phyloP scores from a whole-genome alignment of 2,888 invertebrate species.

The Lobophora halterata region DNA sequence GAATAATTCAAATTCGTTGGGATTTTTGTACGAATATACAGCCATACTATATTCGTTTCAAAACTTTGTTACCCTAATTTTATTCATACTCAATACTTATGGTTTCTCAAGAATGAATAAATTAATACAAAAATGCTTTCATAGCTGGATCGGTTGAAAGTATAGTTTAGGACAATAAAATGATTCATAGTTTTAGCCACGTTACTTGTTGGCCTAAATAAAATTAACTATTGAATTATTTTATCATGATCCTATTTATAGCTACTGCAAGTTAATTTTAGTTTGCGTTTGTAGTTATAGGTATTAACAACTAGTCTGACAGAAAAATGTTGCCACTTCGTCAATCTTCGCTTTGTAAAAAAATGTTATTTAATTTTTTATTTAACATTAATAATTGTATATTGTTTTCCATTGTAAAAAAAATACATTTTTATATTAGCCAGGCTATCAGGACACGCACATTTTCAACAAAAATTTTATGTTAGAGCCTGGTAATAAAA shows the following conservation, averaged over 20 bases:
- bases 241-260: conserved; percentile 20
- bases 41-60: too few species aligned
- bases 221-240: conserved; percentile 11
- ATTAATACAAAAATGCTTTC: too few species aligned
- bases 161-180: too few species aligned
- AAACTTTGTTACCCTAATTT: too few species aligned
- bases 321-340: conserved; percentile 75
- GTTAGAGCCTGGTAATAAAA: conserved; percentile 24
- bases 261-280: conserved; percentile 59
- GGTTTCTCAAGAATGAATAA: too few species aligned
- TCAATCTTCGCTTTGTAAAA: conserved; percentile 77
- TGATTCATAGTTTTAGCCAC: conserved; percentile 5
- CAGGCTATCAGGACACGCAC: conserved; percentile 61
- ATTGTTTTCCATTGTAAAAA: conserved; percentile 50
- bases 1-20: too few species aligned
- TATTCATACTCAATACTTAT: too few species aligned
- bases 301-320: conserved; percentile 75
- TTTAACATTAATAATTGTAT: conserved; percentile 60
- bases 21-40: too few species aligned
- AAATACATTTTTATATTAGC: conserved; percentile 47
- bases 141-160: too few species aligned
- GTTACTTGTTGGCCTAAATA: conserved; percentile 24
- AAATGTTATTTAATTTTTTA: conserved; percentile 76
- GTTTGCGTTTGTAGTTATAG: conserved; percentile 36
- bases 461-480: conserved; percentile 24